phyloP scores from a whole-genome alignment of 2,888 invertebrate species.

The Agrotis ipsilon region DNA sequence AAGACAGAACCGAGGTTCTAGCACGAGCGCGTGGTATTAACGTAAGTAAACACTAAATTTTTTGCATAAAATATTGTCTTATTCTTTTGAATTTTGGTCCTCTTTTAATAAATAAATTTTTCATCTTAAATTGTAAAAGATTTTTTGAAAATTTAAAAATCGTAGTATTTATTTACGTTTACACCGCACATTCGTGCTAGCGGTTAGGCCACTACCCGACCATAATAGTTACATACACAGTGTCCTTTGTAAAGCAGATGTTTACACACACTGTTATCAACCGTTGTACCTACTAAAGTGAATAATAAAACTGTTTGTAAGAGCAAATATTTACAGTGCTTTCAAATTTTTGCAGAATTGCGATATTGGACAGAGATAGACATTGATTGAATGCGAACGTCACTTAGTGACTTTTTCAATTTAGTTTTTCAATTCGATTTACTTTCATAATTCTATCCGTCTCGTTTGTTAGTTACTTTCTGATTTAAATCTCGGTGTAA shows the following conservation, averaged over 20 bases:
- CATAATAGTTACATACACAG: constrained; percentile 53
- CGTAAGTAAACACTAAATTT: too few species aligned
- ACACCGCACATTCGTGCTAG: too few species aligned
- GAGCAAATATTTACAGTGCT: constrained; percentile 28
- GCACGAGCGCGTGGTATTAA: too few species aligned
- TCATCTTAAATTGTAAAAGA: too few species aligned
- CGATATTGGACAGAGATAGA: constrained; percentile 10
- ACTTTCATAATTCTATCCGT: constrained; percentile 42
- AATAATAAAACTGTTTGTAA: constrained; percentile 42
- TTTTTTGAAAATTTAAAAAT: too few species aligned
- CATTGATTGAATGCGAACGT: constrained; percentile 31
- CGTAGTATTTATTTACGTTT: too few species aligned
- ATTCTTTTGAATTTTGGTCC: too few species aligned
- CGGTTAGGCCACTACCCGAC: constrained; percentile 42
- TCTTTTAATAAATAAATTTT: too few species aligned
- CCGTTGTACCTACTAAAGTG: constrained; percentile 32
- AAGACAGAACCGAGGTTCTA: constrained; percentile 23
- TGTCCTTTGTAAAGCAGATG: constrained; percentile 64
- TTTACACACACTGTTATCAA: constrained; percentile 61
- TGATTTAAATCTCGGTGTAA: constrained; percentile 23
- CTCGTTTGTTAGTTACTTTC: constrained; percentile 38
- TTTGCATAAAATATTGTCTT: too few species aligned
- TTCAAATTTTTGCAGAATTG: constrained; percentile 33
- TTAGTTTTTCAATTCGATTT: constrained; percentile 31
- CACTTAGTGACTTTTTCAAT: constrained; percentile 34